These are phyloP conservation scores for Timema cristinae DNA, from an alignment of 2,888 invertebrate species.

Conservation along the genomic window DNA sequence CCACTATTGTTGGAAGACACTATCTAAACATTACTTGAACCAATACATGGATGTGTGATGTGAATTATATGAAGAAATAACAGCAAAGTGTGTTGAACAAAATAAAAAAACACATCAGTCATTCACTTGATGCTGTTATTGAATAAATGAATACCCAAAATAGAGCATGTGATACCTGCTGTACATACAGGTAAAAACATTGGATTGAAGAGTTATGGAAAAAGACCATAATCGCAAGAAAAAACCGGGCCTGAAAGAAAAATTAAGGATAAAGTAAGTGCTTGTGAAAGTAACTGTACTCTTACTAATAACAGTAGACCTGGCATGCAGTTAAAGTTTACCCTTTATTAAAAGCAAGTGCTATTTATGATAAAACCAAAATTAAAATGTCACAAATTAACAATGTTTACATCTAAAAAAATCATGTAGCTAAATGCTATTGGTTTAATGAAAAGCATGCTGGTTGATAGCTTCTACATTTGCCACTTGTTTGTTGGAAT, in stretches of 20 bases:
- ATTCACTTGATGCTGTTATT: too few species aligned
- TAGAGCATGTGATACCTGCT: too few species aligned
- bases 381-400: slow-evolving; percentile 2
- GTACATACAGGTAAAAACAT: too few species aligned
- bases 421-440: background rate
- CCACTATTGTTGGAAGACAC: too few species aligned
- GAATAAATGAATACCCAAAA: too few species aligned
- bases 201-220: too few species aligned
- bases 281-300: background rate
- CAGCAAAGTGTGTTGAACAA: too few species aligned
- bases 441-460: background rate
- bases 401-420: background rate
- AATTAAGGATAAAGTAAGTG: background rate
- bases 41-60: too few species aligned
- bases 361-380: slow-evolving; percentile 6
- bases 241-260: background rate
- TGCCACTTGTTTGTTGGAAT: background rate
- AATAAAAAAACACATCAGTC: too few species aligned
- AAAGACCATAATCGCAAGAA: background rate
- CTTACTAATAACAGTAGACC: background rate
- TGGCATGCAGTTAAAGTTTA: background rate
- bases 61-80: too few species aligned
- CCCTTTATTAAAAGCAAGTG: background rate
- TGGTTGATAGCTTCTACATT: background rate
- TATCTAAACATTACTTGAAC: too few species aligned